phyloP scores from a whole-genome alignment of 2,888 invertebrate genomes.

The Heliconius cydno region DNA sequence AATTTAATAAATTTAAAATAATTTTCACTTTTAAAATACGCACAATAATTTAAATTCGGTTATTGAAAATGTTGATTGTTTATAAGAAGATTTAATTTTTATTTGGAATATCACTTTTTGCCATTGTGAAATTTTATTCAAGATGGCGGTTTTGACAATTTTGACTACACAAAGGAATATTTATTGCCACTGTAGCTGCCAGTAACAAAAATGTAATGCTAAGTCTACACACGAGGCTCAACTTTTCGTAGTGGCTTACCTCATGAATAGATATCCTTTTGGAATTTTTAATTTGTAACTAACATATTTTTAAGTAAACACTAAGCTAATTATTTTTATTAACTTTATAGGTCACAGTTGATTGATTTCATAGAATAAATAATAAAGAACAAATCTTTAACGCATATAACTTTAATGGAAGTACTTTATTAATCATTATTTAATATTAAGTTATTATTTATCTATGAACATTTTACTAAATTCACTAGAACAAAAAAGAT shows the following conservation, averaged over 20 bases:
- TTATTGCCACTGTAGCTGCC: slow-evolving; percentile 54
- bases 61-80: slow-evolving; percentile 30
- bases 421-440: too few species aligned
- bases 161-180: slow-evolving; percentile 48
- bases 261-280: not conserved
- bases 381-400: too few species aligned
- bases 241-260: not conserved
- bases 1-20: slow-evolving; percentile 38
- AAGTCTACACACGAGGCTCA: not conserved
- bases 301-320: not conserved
- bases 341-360: too few species aligned
- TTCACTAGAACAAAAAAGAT: too few species aligned
- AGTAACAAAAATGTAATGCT: slow-evolving; percentile 57
- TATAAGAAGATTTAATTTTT: slow-evolving; percentile 63
- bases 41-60: slow-evolving; percentile 44
- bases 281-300: not conserved
- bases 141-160: slow-evolving; percentile 69
- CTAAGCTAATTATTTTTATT: too few species aligned
- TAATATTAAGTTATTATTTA: too few species aligned
- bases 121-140: slow-evolving; percentile 72
- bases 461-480: too few species aligned
- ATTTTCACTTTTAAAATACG: slow-evolving; percentile 37
- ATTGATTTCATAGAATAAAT: too few species aligned
- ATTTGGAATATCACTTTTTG: slow-evolving; percentile 71
- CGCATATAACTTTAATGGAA: too few species aligned